Percentiles rank a stretch among this genome's conserved stretches.
phyloP scores from a whole-genome alignment of 2,797 vertebrate genomes.

The Hypotaenidia philippensis region DNA sequence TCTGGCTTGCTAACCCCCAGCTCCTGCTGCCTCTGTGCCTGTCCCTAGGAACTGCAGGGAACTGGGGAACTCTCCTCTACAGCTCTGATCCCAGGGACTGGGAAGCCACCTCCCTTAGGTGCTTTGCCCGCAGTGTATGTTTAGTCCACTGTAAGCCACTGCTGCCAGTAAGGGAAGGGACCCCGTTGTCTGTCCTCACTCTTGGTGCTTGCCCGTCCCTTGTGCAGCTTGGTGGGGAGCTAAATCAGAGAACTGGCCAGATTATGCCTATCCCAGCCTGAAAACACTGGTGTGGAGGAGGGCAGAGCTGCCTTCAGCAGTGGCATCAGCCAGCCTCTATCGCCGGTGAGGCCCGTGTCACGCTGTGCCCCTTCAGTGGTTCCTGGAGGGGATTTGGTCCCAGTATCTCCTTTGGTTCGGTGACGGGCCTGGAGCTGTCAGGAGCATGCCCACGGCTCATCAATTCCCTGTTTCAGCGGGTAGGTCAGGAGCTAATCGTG shows the following conservation, averaged over 20 bases:
- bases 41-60: neutral
- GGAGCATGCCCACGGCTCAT: neutral
- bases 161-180: neutral
- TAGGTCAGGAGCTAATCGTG: slow-evolving; percentile 20
- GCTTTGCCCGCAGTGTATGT: neutral
- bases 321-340: neutral
- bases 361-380: accelerated
- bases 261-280: neutral
- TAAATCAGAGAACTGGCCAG: accelerated
- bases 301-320: neutral
- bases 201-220: neutral
- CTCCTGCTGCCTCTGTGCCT: neutral
- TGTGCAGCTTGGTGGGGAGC: accelerated
- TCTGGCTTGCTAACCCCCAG: neutral
- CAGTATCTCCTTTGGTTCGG: too few relatives aligned
- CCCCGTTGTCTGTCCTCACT: neutral
- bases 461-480: accelerated
- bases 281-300: neutral
- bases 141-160: neutral
- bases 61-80: neutral
- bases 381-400: neutral
- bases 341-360: accelerated
- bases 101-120: neutral
- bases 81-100: accelerated
- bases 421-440: neutral